These are phyloP conservation scores for Anableps anableps DNA, from an alignment of 2,797 vertebrate genomes.

Conservation along the genomic window DNA sequence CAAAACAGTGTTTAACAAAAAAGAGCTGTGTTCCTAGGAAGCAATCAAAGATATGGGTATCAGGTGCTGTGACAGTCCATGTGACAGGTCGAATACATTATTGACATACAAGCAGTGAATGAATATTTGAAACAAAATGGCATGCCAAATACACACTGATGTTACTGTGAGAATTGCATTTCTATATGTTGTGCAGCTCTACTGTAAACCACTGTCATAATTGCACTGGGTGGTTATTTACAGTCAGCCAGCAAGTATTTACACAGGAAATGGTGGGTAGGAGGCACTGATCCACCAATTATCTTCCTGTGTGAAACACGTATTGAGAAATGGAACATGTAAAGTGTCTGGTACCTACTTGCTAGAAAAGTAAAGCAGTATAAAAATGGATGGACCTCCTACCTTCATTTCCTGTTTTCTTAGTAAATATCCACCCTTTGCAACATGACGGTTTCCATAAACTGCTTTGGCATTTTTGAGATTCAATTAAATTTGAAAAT, in stretches of 20 bases:
- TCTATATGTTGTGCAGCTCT: neutral
- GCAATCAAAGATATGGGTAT: neutral
- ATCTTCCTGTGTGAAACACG: neutral
- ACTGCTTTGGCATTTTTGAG: neutral
- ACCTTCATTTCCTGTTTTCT: neutral
- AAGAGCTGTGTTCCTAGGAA: neutral
- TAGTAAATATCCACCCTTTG: neutral
- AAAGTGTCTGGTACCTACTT: neutral
- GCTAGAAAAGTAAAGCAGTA: neutral
- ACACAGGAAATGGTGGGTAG: neutral
- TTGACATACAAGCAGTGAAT: neutral
- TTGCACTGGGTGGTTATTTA: neutral
- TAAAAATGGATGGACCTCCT: neutral
- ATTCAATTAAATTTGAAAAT: neutral
- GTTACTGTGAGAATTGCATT: neutral
- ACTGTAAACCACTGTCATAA: neutral
- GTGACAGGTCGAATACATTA: neutral
- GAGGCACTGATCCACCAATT: neutral
- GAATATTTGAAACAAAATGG: neutral
- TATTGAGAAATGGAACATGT: neutral
- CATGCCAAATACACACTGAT: neutral
- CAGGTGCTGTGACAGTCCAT: neutral
- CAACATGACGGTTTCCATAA: neutral
- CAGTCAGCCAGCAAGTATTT: neutral
- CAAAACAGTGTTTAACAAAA: no score